phyloP scores from a whole-genome alignment of 1,140 invertebrate genomes.

The Gryllus bimaculatus region DNA sequence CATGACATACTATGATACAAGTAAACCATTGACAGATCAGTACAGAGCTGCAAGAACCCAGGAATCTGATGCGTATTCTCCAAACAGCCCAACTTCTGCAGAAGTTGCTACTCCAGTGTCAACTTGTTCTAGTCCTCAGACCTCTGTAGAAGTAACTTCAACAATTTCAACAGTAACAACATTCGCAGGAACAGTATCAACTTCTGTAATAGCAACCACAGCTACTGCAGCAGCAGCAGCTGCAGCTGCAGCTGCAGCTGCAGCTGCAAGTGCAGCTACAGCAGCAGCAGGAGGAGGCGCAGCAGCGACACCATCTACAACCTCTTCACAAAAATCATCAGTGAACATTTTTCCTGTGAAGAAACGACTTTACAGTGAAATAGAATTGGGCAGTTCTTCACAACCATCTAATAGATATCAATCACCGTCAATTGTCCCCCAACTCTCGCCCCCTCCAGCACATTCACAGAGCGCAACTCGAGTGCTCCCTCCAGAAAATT shows the following conservation, averaged over 20 bases:
- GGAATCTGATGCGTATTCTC: constrained; percentile 8
- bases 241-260: too few relatives aligned
- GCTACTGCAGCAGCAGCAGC: too few relatives aligned
- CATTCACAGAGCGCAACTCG: neutral
- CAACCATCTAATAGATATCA: neutral
- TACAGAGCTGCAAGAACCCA: constrained; percentile 25
- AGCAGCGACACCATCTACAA: too few relatives aligned
- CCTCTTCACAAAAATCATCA: neutral
- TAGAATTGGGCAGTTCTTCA: neutral
- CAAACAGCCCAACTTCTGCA: neutral
- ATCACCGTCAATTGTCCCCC: neutral
- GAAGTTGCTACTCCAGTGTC: neutral
- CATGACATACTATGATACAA: constrained; percentile 27
- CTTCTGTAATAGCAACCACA: too few relatives aligned
- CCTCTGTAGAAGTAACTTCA: neutral
- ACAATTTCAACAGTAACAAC: neutral
- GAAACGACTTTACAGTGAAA: constrained; percentile 48
- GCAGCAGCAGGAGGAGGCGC: too few relatives aligned
- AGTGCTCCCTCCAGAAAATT: neutral
- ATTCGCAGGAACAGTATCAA: too few relatives aligned
- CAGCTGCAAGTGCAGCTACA: too few relatives aligned
- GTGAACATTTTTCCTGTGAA: constrained; percentile 38
- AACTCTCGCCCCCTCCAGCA: neutral
- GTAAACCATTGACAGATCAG: constrained; percentile 29
- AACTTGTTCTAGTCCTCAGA: constrained; percentile 5